phyloP scores from a whole-genome alignment of 2,797 vertebrate species.

The Masticophis lateralis region DNA sequence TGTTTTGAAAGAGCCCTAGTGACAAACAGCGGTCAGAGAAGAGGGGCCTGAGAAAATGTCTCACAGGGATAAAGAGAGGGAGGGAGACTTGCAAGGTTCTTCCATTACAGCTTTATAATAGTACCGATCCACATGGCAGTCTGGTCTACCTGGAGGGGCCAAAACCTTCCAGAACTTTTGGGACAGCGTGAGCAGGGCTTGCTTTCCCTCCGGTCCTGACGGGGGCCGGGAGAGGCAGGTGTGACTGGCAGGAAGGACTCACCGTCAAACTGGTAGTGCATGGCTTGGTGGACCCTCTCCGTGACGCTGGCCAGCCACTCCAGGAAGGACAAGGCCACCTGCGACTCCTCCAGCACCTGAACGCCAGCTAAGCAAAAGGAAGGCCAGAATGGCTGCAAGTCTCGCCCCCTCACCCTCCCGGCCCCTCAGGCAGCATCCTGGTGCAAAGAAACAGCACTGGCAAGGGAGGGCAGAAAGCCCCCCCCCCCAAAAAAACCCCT shows the following conservation, averaged over 20 bases:
- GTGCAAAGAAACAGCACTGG: too few relatives aligned
- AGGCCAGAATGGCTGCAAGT: neutral
- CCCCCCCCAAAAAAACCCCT: neutral
- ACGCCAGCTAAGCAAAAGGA: constrained; percentile 61
- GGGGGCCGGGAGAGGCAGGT: too few relatives aligned
- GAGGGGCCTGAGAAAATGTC: too few relatives aligned
- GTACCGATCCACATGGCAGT: neutral
- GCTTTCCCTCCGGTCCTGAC: too few relatives aligned
- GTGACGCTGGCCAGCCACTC: constrained; percentile 89
- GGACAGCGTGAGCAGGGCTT: neutral
- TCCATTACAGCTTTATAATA: neutral
- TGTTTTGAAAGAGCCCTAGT: too few relatives aligned
- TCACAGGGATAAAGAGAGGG: too few relatives aligned
- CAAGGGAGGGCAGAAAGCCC: neutral
- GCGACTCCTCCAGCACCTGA: constrained; percentile 80
- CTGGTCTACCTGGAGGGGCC: neutral
- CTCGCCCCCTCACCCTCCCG: neutral
- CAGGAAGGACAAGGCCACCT: constrained; percentile 83
- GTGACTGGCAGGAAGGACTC: constrained; percentile 15
- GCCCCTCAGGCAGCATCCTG: neutral
- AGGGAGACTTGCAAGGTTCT: too few relatives aligned
- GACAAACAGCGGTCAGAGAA: neutral
- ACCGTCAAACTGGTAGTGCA: constrained; percentile 94
- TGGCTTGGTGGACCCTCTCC: constrained; percentile 89
- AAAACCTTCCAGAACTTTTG: neutral